Percentiles rank a stretch among this genome's conserved stretches.
Conservation (phyloP, 2,888 invertebrate species). For the Molanna angustata region DNA sequence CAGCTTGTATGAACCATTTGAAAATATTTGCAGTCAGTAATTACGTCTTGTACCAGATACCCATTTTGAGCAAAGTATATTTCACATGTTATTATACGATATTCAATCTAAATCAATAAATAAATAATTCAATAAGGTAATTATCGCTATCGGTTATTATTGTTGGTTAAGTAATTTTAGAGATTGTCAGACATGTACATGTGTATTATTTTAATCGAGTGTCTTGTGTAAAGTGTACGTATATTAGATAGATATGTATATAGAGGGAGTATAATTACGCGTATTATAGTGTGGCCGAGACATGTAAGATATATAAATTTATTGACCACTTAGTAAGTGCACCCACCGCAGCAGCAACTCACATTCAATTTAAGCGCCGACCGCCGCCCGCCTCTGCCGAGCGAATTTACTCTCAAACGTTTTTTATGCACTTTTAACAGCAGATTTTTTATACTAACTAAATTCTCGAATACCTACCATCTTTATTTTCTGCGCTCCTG, state of each 20-base stretch:
- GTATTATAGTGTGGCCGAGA: conserved; percentile 7
- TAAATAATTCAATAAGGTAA: neutral
- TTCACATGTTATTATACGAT: too few species aligned
- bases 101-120: neutral
- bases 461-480: too few species aligned
- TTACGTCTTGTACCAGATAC: too few species aligned
- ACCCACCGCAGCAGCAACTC: neutral
- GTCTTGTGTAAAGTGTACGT: conserved; percentile 1
- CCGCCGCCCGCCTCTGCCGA: too few species aligned
- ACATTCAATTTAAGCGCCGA: conserved; percentile 10
- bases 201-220: neutral
- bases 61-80: too few species aligned
- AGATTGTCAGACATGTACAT: neutral
- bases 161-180: neutral
- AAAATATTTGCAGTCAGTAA: too few species aligned
- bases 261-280: conserved; percentile 7
- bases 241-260: conserved; percentile 9
- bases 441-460: too few species aligned
- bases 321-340: conserved; percentile 14
- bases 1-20: too few species aligned
- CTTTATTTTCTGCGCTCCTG: too few species aligned
- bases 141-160: neutral
- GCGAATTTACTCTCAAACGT: too few species aligned
- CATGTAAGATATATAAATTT: conserved; percentile 16
- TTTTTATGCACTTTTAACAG: too few species aligned